A percentile compares a stretch with the other conserved stretches of the same genome.
These are phyloP conservation scores for Aproaerema taeniolella DNA, from an alignment of 2,888 invertebrate genomes.

Conservation along the genomic window DNA sequence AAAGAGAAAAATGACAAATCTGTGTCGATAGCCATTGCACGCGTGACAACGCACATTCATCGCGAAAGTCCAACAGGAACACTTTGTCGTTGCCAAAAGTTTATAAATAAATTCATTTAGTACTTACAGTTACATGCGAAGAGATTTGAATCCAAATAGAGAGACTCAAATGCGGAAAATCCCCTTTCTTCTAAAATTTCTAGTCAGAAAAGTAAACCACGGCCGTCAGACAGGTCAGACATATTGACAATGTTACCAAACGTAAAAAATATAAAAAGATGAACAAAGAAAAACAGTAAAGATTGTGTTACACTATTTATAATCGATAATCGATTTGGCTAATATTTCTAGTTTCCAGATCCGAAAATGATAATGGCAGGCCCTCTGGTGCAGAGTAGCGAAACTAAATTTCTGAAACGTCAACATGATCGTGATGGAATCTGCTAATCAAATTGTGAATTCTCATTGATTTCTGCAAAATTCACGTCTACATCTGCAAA, in stretches of 20 bases:
- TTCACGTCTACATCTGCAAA: constrained; percentile 29
- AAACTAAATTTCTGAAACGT: constrained; percentile 69
- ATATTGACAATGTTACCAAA: constrained; percentile 61
- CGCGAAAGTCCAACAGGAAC: constrained; percentile 30
- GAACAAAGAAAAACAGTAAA: constrained; percentile 17
- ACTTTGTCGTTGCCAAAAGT: constrained; percentile 23
- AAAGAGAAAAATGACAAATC: constrained; percentile 75
- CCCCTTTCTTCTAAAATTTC: constrained; percentile 40
- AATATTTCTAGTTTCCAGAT: constrained; percentile 19
- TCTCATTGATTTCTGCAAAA: constrained; percentile 47
- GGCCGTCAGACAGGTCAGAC: constrained; percentile 70
- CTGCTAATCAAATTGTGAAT: constrained; percentile 60
- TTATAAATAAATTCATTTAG: constrained; percentile 29
- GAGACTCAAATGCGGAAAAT: constrained; percentile 37
- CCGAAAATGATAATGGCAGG: constrained; percentile 12
- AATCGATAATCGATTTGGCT: constrained; percentile 13
- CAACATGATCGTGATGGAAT: constrained; percentile 66
- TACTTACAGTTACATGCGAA: constrained; percentile 66
- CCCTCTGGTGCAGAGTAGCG: constrained; percentile 39
- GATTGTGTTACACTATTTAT: constrained; percentile 3
- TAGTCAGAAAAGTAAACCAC: constrained; percentile 64
- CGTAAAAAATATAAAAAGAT: constrained; percentile 27
- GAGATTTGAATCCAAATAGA: constrained; percentile 35
- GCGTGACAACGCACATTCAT: constrained; percentile 75
- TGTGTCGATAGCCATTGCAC: constrained; percentile 73